phyloP scores from a whole-genome alignment of 2,888 invertebrate genomes.

The Sarcophaga caerulescens region DNA sequence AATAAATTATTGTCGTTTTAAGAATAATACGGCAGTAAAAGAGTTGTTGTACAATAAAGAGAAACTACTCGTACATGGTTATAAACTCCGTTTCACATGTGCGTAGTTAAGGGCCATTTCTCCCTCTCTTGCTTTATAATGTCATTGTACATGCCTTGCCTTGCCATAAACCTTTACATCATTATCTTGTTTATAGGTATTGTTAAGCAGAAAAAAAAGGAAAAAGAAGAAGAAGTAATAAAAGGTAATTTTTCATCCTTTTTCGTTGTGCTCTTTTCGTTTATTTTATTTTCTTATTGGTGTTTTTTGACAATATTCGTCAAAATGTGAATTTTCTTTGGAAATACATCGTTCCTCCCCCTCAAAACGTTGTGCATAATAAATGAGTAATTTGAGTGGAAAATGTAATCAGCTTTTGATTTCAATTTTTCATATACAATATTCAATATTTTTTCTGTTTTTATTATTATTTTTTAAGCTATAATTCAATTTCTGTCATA shows the following conservation, averaged over 20 bases:
- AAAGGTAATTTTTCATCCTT: conserved; percentile 26
- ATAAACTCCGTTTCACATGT: background rate
- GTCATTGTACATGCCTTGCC: background rate
- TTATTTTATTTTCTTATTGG: conserved; percentile 36
- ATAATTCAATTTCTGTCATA: conserved; percentile 53
- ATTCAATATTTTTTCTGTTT: background rate
- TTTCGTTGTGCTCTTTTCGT: background rate
- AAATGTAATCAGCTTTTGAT: conserved; percentile 68
- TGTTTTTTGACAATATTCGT: conserved; percentile 46
- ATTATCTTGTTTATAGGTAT: conserved; percentile 15
- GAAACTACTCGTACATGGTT: background rate
- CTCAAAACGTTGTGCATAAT: conserved; percentile 59
- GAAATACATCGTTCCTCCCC: background rate
- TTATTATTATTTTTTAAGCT: conserved; percentile 29
- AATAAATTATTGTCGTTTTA: conserved; percentile 1
- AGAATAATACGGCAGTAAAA: background rate
- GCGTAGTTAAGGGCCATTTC: background rate
- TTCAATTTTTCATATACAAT: conserved; percentile 37
- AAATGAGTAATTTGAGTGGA: conserved; percentile 68
- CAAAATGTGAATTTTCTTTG: background rate
- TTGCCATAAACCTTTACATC: conserved; percentile 56
- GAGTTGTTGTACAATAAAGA: background rate
- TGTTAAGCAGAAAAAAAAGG: background rate
- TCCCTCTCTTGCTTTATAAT: background rate
- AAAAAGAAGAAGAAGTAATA: conserved; percentile 12